Conservation (phyloP, 2,113 vertebrate species). For the Hyaena hyaena region DNA sequence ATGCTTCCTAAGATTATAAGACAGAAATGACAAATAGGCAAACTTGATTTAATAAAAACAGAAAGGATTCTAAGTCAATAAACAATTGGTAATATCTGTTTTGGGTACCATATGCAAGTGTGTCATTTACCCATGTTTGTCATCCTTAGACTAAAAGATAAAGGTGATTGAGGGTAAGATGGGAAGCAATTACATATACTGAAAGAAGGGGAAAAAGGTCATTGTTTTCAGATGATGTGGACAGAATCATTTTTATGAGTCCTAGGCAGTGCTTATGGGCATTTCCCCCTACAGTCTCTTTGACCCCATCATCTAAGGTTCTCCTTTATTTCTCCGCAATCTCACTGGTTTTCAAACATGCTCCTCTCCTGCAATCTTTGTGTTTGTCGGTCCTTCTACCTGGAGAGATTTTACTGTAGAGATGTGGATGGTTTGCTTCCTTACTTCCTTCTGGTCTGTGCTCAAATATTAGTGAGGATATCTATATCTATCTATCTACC, state of each 20-base stretch:
- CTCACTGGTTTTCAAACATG: neutral
- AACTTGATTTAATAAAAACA: neutral
- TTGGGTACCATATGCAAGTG: neutral
- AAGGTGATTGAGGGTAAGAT: neutral
- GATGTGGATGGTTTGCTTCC: neutral
- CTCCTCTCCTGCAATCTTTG: neutral
- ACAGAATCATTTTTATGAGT: neutral
- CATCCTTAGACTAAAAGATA: neutral
- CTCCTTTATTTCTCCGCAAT: neutral
- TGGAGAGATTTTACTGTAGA: neutral
- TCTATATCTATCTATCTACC: neutral
- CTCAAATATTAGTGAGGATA: neutral
- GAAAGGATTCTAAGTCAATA: neutral
- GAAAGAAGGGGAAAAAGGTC: neutral
- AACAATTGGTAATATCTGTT: neutral
- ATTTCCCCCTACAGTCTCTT: neutral
- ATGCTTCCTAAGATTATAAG: neutral
- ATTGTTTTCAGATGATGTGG: neutral
- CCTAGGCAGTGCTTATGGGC: neutral
- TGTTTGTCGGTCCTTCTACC: neutral
- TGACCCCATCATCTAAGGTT: neutral
- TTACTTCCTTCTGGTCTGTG: neutral
- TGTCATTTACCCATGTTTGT: neutral
- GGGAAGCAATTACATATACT: neutral
- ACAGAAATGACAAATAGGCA: neutral